A percentile compares a stretch with the other conserved stretches of the same genome.
These are phyloP conservation scores for Myotis davidii DNA, from an alignment of 2,113 vertebrate species.

Conservation along the genomic window DNA sequence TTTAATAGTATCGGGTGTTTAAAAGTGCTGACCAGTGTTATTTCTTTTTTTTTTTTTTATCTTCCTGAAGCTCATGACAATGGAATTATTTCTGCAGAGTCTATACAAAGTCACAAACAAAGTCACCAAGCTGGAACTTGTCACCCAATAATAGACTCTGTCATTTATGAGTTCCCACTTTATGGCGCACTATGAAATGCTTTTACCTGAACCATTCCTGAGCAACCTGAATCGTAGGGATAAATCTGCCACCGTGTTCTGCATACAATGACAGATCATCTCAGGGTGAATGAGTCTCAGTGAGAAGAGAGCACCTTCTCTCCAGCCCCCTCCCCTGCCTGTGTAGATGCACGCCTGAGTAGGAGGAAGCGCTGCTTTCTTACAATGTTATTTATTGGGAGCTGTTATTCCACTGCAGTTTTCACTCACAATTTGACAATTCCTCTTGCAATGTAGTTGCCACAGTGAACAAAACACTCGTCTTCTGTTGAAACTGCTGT, in stretches of 20 bases:
- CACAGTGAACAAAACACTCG: neutral
- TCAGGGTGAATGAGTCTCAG: neutral
- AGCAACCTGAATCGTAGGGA: constrained; percentile 58
- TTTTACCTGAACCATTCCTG: constrained; percentile 70
- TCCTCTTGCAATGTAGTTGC: neutral
- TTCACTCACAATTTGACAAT: constrained; percentile 69
- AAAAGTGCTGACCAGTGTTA: constrained; percentile 20
- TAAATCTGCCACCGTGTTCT: constrained; percentile 77
- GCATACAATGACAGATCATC: constrained; percentile 37
- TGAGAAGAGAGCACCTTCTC: neutral
- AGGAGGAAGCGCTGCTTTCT: constrained; percentile 43
- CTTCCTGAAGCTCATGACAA: neutral
- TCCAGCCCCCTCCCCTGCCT: neutral
- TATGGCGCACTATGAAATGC: constrained; percentile 67
- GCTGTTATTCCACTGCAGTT: constrained; percentile 53
- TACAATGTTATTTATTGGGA: constrained; percentile 59
- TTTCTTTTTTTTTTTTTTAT: neutral
- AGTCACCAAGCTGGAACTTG: constrained; percentile 61
- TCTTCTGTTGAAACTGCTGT: constrained; percentile 5
- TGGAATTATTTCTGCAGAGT: constrained; percentile 27
- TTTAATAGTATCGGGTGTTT: neutral
- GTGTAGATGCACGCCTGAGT: neutral
- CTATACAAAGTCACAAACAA: constrained; percentile 74
- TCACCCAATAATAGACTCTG: constrained; percentile 72
- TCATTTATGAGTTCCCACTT: constrained; percentile 74